These are phyloP conservation scores for Otus sunia DNA, from an alignment of 2,113 vertebrate species.

Conservation along the genomic window DNA sequence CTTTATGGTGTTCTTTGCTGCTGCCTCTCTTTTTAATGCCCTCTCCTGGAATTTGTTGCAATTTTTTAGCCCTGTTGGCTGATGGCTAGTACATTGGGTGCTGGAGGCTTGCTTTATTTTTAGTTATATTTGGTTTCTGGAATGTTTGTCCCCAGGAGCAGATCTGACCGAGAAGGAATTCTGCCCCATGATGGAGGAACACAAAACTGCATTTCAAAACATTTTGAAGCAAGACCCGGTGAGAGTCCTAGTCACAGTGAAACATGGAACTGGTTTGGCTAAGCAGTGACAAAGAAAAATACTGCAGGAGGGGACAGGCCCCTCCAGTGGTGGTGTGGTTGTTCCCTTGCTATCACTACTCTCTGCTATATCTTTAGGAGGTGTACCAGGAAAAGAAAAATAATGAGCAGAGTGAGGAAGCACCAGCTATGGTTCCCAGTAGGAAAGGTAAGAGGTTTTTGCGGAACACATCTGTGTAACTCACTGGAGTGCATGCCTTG, in stretches of 20 bases:
- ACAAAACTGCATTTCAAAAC: not conserved
- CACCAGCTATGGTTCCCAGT: not conserved
- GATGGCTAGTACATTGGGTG: rapidly evolving
- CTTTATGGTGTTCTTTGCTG: not conserved
- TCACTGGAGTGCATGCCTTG: not conserved
- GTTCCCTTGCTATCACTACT: not conserved
- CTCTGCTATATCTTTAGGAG: not conserved
- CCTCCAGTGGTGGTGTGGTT: not conserved
- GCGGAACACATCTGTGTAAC: rapidly evolving
- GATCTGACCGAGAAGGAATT: not conserved
- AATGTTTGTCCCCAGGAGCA: not conserved
- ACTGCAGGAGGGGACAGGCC: not conserved
- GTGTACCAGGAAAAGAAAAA: not conserved
- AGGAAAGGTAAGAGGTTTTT: slow-evolving; percentile 25
- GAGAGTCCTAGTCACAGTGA: not conserved
- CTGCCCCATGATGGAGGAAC: not conserved
- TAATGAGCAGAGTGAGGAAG: not conserved
- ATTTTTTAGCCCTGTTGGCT: not conserved
- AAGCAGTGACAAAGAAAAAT: not conserved
- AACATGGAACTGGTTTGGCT: not conserved
- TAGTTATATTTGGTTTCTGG: not conserved
- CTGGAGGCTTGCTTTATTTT: not conserved
- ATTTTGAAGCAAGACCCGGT: not conserved
- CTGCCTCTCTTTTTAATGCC: not conserved
- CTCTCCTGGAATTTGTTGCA: not conserved